A percentile compares a stretch with the other conserved stretches of the same genome.
Conservation (phyloP, 1,140 invertebrate species). For the Lepidurus apus region DNA sequence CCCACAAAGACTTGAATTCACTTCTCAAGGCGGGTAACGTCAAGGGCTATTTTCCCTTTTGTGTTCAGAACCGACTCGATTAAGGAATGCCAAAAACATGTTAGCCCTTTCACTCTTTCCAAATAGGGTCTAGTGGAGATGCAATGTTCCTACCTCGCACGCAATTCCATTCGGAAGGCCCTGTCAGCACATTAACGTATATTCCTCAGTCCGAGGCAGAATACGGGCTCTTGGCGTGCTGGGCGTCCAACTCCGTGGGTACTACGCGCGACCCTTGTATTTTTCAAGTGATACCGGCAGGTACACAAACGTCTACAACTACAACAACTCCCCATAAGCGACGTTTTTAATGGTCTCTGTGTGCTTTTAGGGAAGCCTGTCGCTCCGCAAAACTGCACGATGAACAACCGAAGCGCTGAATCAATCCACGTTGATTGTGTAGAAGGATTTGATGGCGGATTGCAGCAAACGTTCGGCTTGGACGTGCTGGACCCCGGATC, state of each 20-base stretch:
- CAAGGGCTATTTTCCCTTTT: neutral
- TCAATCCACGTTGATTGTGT: slow-evolving; percentile 57
- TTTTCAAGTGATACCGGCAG: slow-evolving; percentile 76
- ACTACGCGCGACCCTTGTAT: slow-evolving; percentile 68
- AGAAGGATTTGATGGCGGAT: slow-evolving; percentile 60
- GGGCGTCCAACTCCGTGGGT: slow-evolving; percentile 69
- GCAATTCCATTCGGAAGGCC: slow-evolving; percentile 56
- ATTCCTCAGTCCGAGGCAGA: slow-evolving; percentile 64
- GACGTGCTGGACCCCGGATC: slow-evolving; percentile 49
- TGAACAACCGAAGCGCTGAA: slow-evolving; percentile 78
- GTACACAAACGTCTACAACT: slow-evolving; percentile 47
- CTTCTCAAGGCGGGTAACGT: neutral
- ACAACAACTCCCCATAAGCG: neutral
- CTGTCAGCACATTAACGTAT: slow-evolving; percentile 67
- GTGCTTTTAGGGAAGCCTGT: slow-evolving; percentile 53
- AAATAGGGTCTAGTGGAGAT: slow-evolving; percentile 49
- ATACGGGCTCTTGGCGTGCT: slow-evolving; percentile 65
- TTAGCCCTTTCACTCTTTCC: neutral
- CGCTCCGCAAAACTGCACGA: slow-evolving; percentile 54
- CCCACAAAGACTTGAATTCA: neutral
- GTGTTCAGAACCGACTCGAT: neutral
- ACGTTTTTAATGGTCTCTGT: neutral
- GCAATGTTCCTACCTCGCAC: slow-evolving; percentile 65
- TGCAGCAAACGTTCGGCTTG: slow-evolving; percentile 66
- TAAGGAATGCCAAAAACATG: neutral